A percentile compares a stretch with the other conserved stretches of the same genome.
phyloP scores from a whole-genome alignment of 2,888 invertebrate genomes.

The Drosophila tanythrix region DNA sequence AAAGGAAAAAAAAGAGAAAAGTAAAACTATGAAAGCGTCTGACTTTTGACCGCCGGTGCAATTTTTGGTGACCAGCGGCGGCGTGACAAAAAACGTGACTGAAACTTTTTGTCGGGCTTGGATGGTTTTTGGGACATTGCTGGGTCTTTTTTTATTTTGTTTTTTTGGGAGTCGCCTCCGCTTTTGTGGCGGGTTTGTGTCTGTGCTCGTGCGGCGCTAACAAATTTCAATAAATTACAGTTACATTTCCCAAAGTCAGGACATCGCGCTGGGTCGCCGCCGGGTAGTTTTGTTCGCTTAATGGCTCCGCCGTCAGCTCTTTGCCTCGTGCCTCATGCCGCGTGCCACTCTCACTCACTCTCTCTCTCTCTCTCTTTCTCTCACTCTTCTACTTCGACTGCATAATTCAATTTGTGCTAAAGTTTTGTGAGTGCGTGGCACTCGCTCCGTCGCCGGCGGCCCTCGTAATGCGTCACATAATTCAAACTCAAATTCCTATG shows the following conservation, averaged over 20 bases:
- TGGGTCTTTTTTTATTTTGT: neutral
- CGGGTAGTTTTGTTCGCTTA: slow-evolving; percentile 51
- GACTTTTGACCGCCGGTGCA: slow-evolving; percentile 68
- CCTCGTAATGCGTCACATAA: slow-evolving; percentile 72
- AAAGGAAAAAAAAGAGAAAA: neutral
- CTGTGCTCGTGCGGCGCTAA: slow-evolving; percentile 61
- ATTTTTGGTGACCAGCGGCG: slow-evolving; percentile 60
- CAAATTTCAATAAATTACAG: slow-evolving; percentile 80
- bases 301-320: slow-evolving; percentile 44
- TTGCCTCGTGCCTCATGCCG: neutral
- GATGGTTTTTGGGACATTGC: slow-evolving; percentile 10
- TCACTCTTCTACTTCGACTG: slow-evolving; percentile 38
- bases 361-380: neutral
- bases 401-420: slow-evolving; percentile 77
- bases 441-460: slow-evolving; percentile 43
- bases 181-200: slow-evolving; percentile 63
- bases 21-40: slow-evolving; percentile 49
- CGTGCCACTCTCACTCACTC: neutral
- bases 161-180: slow-evolving; percentile 19
- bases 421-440: slow-evolving; percentile 70
- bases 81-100: slow-evolving; percentile 72
- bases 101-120: slow-evolving; percentile 58
- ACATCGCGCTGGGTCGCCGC: slow-evolving; percentile 17
- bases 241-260: slow-evolving; percentile 74
- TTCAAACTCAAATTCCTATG: slow-evolving; percentile 62